phyloP scores from a whole-genome alignment of 2,888 invertebrate genomes.

The Euzetes globulus region DNA sequence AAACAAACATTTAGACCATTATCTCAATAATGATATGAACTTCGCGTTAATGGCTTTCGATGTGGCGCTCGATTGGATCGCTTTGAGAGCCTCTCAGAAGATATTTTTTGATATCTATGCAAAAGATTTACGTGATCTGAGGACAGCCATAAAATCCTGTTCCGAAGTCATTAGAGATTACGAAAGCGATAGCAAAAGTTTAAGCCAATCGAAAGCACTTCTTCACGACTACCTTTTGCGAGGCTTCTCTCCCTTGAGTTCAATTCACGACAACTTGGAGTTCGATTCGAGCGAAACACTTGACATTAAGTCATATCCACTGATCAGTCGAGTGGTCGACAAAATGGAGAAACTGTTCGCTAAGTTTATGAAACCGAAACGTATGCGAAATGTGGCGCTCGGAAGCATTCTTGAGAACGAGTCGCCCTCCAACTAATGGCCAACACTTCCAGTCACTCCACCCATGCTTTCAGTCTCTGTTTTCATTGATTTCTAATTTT shows the following conservation, averaged over 20 bases:
- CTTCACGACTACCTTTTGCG: constrained; percentile 35
- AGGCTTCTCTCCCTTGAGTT: constrained; percentile 34
- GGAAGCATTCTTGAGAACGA: constrained; percentile 19
- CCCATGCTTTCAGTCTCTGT: background rate
- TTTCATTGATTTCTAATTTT: background rate
- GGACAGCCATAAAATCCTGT: background rate
- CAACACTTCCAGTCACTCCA: background rate
- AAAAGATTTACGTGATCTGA: background rate
- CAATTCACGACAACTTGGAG: constrained; percentile 18
- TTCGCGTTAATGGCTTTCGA: constrained; percentile 32
- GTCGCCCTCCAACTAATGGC: background rate
- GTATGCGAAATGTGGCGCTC: constrained; percentile 23
- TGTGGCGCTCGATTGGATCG: constrained; percentile 35
- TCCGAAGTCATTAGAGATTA: background rate
- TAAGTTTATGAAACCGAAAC: background rate
- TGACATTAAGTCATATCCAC: background rate
- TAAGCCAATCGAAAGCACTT: constrained; percentile 21
- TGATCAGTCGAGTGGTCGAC: constrained; percentile 9
- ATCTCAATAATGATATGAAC: constrained; percentile 13
- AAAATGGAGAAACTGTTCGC: constrained; percentile 32
- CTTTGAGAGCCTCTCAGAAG: background rate
- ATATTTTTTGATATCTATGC: background rate
- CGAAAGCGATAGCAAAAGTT: background rate
- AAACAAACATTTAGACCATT: constrained; percentile 21
- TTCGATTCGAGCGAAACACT: constrained; percentile 21